A percentile compares a stretch with the other conserved stretches of the same genome.
Evolutionary conservation across 2,888 invertebrate genomes (phyloP).

Genomic region (Barypeithes pellucidus): DNA sequence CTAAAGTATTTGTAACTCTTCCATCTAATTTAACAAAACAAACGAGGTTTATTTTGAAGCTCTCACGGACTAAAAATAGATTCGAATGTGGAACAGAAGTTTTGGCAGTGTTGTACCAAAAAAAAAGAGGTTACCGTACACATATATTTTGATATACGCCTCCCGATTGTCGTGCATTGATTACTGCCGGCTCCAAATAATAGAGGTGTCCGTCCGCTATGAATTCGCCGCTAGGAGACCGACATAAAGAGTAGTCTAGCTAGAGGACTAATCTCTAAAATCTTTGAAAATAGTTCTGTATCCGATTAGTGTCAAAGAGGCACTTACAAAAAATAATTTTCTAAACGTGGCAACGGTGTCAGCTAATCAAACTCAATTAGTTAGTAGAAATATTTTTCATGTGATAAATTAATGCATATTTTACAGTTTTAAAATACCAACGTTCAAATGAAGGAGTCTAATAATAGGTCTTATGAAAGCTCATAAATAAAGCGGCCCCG

Average conservation of each 20-base stretch:
- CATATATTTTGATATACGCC: too few relatives aligned
- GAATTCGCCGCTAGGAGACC: too few relatives aligned
- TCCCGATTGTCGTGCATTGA: too few relatives aligned
- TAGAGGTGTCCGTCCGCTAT: too few relatives aligned
- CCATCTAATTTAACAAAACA: constrained; percentile 29
- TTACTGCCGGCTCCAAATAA: too few relatives aligned
- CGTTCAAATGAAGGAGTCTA: constrained; percentile 25
- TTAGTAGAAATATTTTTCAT: constrained; percentile 34
- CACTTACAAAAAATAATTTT: neutral
- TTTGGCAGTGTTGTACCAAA: constrained; percentile 19
- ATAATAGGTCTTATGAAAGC: constrained; percentile 35
- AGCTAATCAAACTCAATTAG: constrained; percentile 27
- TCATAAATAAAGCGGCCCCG: neutral
- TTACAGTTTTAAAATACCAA: constrained; percentile 34
- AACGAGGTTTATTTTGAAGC: constrained; percentile 40
- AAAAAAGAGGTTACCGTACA: too few relatives aligned
- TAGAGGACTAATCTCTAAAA: too few relatives aligned
- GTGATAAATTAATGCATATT: constrained; percentile 32
- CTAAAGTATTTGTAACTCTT: constrained; percentile 18
- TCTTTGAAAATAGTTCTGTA: too few relatives aligned
- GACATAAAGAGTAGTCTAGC: too few relatives aligned
- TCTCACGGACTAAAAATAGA: constrained; percentile 30
- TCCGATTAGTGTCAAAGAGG: too few relatives aligned
- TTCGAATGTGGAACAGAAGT: constrained; percentile 33
- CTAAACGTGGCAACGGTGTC: constrained; percentile 9